Conservation (phyloP, 2,113 vertebrate genomes). For the Gracilinanus agilis region DNA sequence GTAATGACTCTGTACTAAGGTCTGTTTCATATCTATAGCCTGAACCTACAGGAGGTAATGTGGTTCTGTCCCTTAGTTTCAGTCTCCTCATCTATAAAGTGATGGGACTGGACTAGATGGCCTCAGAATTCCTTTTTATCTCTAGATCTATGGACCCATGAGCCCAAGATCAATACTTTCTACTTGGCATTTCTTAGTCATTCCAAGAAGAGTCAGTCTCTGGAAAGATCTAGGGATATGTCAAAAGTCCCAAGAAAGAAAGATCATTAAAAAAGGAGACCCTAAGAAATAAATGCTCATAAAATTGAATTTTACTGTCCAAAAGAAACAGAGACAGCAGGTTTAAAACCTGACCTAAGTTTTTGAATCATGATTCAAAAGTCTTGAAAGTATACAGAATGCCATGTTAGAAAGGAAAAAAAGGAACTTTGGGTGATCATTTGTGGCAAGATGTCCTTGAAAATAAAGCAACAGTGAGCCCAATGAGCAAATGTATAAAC, state of each 20-base stretch:
- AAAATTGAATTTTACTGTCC: not conserved
- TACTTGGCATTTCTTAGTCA: not conserved
- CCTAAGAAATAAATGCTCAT: not conserved
- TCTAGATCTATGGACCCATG: not conserved
- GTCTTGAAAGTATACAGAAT: conserved; percentile 27
- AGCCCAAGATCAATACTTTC: not conserved
- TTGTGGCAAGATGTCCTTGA: not conserved
- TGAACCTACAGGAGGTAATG: not conserved
- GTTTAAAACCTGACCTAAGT: not conserved
- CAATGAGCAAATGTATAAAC: not conserved
- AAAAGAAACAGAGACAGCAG: not conserved
- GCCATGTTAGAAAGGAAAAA: not conserved
- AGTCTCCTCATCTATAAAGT: not conserved
- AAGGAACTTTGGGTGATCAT: not conserved
- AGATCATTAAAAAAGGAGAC: conserved; percentile 13
- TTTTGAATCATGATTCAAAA: conserved; percentile 9
- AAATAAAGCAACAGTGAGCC: conserved; percentile 18
- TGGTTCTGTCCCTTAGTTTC: not conserved
- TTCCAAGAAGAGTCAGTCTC: not conserved
- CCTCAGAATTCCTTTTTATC: not conserved
- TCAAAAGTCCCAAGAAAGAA: conserved; percentile 38
- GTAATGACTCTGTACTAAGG: not conserved
- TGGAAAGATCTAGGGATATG: not conserved
- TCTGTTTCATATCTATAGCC: not conserved
- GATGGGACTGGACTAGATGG: not conserved